Evolutionary conservation across 2,113 vertebrate genomes (phyloP), one percentile per base, ranked within the genome.

Genomic region (Leptosomus discolor): DNA sequence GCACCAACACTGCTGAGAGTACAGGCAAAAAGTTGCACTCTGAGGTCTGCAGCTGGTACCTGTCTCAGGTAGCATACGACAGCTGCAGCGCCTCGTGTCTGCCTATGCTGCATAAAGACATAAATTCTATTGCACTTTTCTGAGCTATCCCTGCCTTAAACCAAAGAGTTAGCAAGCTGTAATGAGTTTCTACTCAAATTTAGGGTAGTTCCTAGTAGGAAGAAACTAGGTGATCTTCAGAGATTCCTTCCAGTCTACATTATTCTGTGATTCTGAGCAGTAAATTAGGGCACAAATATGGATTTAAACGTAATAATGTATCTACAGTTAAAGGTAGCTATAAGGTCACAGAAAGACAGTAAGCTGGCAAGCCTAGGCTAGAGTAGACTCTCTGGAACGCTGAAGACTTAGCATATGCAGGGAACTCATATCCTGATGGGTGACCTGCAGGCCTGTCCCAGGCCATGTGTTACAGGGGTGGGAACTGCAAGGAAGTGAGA

Each of bases 401-500:
- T 51, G 36, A 88, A 43, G 19, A 51, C 37, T 48, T 51, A 3
- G 3, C 11, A 11, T 15, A 54, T 0, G 2, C 4, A 68, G 11
- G 14, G 9, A 61, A 7, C 2, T 75, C 17, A 21, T 61, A 51
- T 9, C 19, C 5, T 37, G 54, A 46, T 8, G 8, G 18, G 14
- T 46, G 17, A 26, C 11, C 26, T 32, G 11, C 11, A 80, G 53
- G 4, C 14, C 8, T 69, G 24, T 30, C 32, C 41, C 23, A 50
- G 32, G 14, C 11, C 4, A 0, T 30, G 20, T 43, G 41, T 57
- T 64, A 37, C 14, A 53, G 29, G 23, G 6, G 5, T 36, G 23
- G 12, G 43, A 79, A 50, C 6, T 46, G 8, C 15, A 43, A 17
- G 6, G 15, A 48, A 43, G 11, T 43, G 30, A 56, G 39, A 73